phyloP scores from a whole-genome alignment of 1,140 invertebrate genomes.

The Phymastichus coffea region DNA sequence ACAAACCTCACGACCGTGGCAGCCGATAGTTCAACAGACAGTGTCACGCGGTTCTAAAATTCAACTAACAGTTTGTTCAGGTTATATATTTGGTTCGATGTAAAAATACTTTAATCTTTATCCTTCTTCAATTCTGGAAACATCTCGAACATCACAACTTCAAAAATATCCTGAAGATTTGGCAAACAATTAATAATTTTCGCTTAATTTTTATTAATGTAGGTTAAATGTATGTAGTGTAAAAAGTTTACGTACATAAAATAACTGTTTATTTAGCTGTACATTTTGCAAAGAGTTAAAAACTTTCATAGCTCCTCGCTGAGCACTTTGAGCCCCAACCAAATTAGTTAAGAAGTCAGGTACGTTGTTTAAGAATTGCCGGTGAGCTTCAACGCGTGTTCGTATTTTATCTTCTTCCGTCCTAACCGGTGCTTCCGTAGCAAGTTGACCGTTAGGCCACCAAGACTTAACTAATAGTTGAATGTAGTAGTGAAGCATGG shows the following conservation, averaged over 20 bases:
- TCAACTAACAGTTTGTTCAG: slow-evolving; percentile 4
- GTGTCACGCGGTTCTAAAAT: background rate
- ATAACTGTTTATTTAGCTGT: slow-evolving; percentile 85
- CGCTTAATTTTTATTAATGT: slow-evolving; percentile 9
- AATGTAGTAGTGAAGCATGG: slow-evolving; percentile 87
- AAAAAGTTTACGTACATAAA: slow-evolving; percentile 74
- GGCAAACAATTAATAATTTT: slow-evolving; percentile 15
- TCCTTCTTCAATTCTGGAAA: slow-evolving; percentile 70
- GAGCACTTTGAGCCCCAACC: slow-evolving; percentile 81
- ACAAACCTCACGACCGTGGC: slow-evolving; percentile 14
- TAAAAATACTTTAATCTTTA: slow-evolving; percentile 28
- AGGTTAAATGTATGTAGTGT: slow-evolving; percentile 6
- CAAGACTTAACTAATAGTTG: slow-evolving; percentile 80
- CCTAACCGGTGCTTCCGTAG: slow-evolving; percentile 53
- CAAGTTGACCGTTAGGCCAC: slow-evolving; percentile 81
- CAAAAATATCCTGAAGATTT: slow-evolving; percentile 70
- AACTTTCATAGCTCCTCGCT: slow-evolving; percentile 79
- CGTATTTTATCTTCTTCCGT: slow-evolving; percentile 71
- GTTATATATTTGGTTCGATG: slow-evolving; percentile 5
- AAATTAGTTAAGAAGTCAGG: slow-evolving; percentile 79
- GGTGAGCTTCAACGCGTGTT: slow-evolving; percentile 64
- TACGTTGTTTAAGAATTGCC: slow-evolving; percentile 72
- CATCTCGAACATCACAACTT: slow-evolving; percentile 70
- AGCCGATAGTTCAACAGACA: slow-evolving; percentile 4
- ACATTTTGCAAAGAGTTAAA: slow-evolving; percentile 86